Evolutionary conservation across 2,888 invertebrate species (phyloP), one percentile per base, ranked within the genome.

Genomic region (Bombylius major): DNA sequence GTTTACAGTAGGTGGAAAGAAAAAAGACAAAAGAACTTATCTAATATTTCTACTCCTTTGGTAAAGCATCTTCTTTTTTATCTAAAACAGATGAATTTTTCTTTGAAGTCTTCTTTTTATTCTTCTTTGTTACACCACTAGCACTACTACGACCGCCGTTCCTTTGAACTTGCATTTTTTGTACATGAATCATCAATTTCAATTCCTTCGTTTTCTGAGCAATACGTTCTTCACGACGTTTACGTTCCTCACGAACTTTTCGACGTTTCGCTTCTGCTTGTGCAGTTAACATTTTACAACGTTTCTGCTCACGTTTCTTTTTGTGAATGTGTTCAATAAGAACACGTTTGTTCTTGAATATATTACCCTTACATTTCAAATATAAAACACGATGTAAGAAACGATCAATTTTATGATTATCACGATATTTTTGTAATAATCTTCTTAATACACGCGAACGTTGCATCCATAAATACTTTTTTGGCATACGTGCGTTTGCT

Each of bases 301-400:
- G 89, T 63, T 92, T 89, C 76, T 98, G 98, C 78, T 99, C 99
- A 51, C 97, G 94, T 86, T 99, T 99, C 87, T 96, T 97, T 82
- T 99, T 99, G 82, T 99, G 99, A 76, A 99, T 99, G 79, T 92
- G 96, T 78, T 99, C 99, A 96, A 99, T 99, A 56, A 99, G 80
- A 45, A 97, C 95, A 75, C 99, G 87, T 83, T 99, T 99, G 83
- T 99, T 99, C 81, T 91, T 92, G 81, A 93, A 93, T 64, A 91
- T 91, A 74, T 93, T 93, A 84, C 93, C 99, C 83, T 99, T 99
- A 66, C 94, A 94, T 79, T 98, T 98, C 89, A 98, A 90, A 84
- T 99, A 99, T 70, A 99, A 79, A 58, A 92, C 86, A 70, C 98
- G 99, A 79, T 99, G 99, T 70, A 99, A 81, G 77, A 99, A 98